phyloP scores from a whole-genome alignment of 37 sponge, comb jelly and placozoan species.

The Axinella damicornis region DNA sequence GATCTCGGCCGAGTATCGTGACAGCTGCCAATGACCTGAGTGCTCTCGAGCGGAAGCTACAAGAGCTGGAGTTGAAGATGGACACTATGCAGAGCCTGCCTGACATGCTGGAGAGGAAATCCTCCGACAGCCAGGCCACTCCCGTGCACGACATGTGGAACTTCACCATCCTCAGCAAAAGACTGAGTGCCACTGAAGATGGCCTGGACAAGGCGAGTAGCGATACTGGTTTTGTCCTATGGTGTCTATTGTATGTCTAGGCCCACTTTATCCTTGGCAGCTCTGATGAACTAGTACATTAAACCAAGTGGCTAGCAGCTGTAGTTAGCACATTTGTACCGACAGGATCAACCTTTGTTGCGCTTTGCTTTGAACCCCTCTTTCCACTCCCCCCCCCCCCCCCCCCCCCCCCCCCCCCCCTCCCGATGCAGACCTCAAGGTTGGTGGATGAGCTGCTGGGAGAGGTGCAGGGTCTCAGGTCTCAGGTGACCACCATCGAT shows the following conservation, averaged over 20 bases:
- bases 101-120: slow-evolving; percentile 71
- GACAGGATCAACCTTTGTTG: no score
- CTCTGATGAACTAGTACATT: no score
- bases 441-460: slow-evolving; percentile 79
- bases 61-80: slow-evolving; percentile 69
- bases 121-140: slow-evolving; percentile 55
- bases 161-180: slow-evolving; percentile 79
- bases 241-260: no score
- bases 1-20: slow-evolving; percentile 42
- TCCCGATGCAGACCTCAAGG: slow-evolving; percentile 42
- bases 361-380: no score
- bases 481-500: slow-evolving; percentile 11
- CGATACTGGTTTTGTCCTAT: no score
- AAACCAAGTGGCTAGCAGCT: no score
- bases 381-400: no score
- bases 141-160: slow-evolving; percentile 92
- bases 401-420: no score
- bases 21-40: slow-evolving; percentile 74
- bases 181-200: slow-evolving; percentile 84
- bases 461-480: slow-evolving; percentile 53
- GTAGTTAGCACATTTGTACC: no score
- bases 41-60: slow-evolving; percentile 73
- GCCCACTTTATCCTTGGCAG: no score
- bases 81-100: slow-evolving; percentile 72
- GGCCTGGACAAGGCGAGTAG: slow-evolving; percentile 69